phyloP scores from a whole-genome alignment of 2,797 vertebrate species.

The Phalanger gymnotis region DNA sequence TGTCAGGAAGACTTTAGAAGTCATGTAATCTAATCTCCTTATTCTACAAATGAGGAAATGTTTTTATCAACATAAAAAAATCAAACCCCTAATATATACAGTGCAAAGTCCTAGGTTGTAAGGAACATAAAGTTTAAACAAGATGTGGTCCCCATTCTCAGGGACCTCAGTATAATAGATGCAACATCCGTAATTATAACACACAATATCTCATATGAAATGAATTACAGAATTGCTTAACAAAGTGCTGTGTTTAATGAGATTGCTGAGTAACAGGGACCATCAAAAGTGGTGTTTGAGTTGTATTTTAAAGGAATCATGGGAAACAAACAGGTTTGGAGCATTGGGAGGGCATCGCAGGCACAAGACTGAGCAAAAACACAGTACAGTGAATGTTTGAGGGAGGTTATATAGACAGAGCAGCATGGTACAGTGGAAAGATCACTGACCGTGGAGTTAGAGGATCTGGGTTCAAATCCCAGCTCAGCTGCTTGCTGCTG shows the following conservation, averaged over 20 bases:
- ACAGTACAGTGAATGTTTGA: background rate
- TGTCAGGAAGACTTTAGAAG: background rate
- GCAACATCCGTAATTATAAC: background rate
- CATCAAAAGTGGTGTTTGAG: background rate
- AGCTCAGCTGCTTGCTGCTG: background rate
- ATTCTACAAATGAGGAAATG: background rate
- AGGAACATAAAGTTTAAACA: background rate
- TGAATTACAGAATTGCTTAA: background rate
- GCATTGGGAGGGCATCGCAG: background rate
- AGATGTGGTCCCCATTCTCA: background rate
- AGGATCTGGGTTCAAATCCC: background rate
- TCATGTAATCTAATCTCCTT: background rate
- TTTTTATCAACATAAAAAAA: background rate
- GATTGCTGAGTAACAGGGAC: background rate
- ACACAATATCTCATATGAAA: background rate
- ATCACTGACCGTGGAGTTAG: background rate
- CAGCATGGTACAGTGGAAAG: background rate
- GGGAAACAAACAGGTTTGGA: background rate
- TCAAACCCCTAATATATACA: background rate
- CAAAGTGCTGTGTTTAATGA: background rate
- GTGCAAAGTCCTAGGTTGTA: background rate
- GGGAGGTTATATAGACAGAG: background rate
- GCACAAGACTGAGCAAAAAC: background rate
- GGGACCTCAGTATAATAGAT: background rate
- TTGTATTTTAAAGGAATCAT: background rate